A percentile compares a stretch with the other conserved stretches of the same genome.
Conservation (phyloP, 2,888 invertebrate species). For the Parascotia fuliginaria region DNA sequence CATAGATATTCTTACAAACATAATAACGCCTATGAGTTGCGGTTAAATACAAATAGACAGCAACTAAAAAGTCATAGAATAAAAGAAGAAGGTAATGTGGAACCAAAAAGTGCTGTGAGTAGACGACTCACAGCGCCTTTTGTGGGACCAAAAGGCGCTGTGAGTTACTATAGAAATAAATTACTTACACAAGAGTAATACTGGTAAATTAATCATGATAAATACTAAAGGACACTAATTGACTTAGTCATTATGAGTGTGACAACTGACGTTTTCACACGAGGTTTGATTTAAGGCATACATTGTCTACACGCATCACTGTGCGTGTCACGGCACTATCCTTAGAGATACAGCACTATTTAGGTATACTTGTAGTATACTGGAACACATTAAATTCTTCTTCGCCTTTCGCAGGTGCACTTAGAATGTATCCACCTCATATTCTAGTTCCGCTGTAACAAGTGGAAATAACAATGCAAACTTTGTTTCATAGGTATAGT, state of each 20-base stretch:
- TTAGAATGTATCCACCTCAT: slow-evolving; percentile 82
- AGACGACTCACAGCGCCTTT: slow-evolving; percentile 62
- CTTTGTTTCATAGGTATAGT: slow-evolving; percentile 17
- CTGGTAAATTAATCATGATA: slow-evolving; percentile 70
- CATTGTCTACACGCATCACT: slow-evolving; percentile 20
- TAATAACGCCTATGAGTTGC: slow-evolving; percentile 69
- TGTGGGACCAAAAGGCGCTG: slow-evolving; percentile 43
- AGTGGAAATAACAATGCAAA: slow-evolving; percentile 54
- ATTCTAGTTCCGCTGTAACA: slow-evolving; percentile 78
- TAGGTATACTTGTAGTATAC: slow-evolving; percentile 12
- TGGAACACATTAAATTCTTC: slow-evolving; percentile 25
- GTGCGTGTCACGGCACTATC: no score
- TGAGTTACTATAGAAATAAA: slow-evolving; percentile 61
- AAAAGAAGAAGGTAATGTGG: slow-evolving; percentile 61
- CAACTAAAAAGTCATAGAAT: slow-evolving; percentile 66
- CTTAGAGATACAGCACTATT: slow-evolving; percentile 42
- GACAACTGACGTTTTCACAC: slow-evolving; percentile 17
- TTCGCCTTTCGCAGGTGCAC: slow-evolving; percentile 68
- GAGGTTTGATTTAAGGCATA: slow-evolving; percentile 34
- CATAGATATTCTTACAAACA: no score
- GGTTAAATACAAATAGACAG: slow-evolving; percentile 60
- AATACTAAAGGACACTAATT: slow-evolving; percentile 46
- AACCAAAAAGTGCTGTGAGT: slow-evolving; percentile 80
- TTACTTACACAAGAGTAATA: slow-evolving; percentile 72
- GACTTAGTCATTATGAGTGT: slow-evolving; percentile 55